Base-by-base conservation (phyloP, 30 jellyfish, hydroid and myxozoan species). In the Pelagia noctiluca region DNA sequence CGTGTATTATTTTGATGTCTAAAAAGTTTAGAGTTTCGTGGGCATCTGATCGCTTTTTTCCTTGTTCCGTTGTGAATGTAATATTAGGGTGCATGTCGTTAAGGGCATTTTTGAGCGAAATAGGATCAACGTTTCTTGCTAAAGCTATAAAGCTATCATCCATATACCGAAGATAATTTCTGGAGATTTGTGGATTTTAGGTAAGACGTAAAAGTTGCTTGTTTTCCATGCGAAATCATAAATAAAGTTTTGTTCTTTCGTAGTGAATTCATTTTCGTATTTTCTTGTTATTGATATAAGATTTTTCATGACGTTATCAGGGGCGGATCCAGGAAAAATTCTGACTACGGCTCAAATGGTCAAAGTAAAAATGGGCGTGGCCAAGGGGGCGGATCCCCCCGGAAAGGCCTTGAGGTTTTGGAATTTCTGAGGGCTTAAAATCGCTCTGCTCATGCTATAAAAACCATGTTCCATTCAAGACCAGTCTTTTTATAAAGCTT, bases 21-120 rank as follows among this genome's bases (percentile, higher is more conserved):
- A 70, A 33, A 28, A 48, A 73, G 23, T 38, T 38, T 42, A 73
- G 72, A 26, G 85, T 38, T 73, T 42, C 85, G 18, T 21, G 34
- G 25, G 2, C 11, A 18, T 32, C 25, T 30, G 66, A 70, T 19
- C 23, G 8, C 22, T 22, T 0, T 38, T 38, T 38, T 29, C 50
- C 71, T 49, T 48, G 47, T 42, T 73, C 71, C 85, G 49, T 73
- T 28, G 85, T 73, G 3, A 73, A 42, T 29, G 24, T 25, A 24
- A 73, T 73, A 19, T 71, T 50, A 23, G 85, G 85, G 71, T 73
- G 53, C 36, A 47, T 37, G 19, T 73, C 73, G 50, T 73, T 46
- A 50, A 73, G 49, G 23, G 85, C 71, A 7, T 47, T 73, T 26
- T 73, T 38, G 12, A 73, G 49, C 1, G 23, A 50, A 3, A 2